Conservation (phyloP, 2,888 invertebrate species). For the Exephanes ischioxanthus region DNA sequence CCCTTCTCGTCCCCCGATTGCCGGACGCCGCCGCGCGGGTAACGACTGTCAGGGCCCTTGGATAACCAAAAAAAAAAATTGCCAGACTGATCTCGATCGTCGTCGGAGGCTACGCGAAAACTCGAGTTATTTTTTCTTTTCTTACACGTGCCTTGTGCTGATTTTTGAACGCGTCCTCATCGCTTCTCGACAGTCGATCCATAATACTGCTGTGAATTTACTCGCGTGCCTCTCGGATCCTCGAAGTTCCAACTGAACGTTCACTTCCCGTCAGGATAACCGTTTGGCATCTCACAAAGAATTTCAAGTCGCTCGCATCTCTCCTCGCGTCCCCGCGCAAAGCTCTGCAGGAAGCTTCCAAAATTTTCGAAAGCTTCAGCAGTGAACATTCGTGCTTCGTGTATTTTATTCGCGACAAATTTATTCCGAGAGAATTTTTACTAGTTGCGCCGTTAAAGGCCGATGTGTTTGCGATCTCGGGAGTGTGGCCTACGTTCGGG, state of each 20-base stretch:
- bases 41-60: slow-evolving; percentile 56
- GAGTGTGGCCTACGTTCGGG: slow-evolving; percentile 54
- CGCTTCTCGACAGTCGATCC: slow-evolving; percentile 67
- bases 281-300: slow-evolving; percentile 60
- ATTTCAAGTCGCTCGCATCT: slow-evolving; percentile 66
- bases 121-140: background rate
- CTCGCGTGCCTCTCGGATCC: slow-evolving; percentile 4
- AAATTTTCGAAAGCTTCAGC: slow-evolving; percentile 25
- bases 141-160: slow-evolving; percentile 71
- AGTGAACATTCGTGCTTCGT: slow-evolving; percentile 60
- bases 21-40: slow-evolving; percentile 47
- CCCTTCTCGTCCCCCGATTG: slow-evolving; percentile 60
- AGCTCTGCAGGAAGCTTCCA: slow-evolving; percentile 16
- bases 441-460: slow-evolving; percentile 49
- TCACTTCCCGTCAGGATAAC: slow-evolving; percentile 31
- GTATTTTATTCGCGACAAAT: slow-evolving; percentile 56
- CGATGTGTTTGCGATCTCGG: slow-evolving; percentile 56
- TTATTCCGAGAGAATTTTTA: slow-evolving; percentile 58
- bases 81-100: background rate
- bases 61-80: background rate
- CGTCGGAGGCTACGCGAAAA: background rate
- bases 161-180: slow-evolving; percentile 69
- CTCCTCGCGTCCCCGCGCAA: slow-evolving; percentile 23
- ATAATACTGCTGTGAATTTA: slow-evolving; percentile 42
- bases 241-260: slow-evolving; percentile 35